These are phyloP conservation scores for Cylas formicarius DNA, from an alignment of 1,140 invertebrate genomes.

Conservation along the genomic window DNA sequence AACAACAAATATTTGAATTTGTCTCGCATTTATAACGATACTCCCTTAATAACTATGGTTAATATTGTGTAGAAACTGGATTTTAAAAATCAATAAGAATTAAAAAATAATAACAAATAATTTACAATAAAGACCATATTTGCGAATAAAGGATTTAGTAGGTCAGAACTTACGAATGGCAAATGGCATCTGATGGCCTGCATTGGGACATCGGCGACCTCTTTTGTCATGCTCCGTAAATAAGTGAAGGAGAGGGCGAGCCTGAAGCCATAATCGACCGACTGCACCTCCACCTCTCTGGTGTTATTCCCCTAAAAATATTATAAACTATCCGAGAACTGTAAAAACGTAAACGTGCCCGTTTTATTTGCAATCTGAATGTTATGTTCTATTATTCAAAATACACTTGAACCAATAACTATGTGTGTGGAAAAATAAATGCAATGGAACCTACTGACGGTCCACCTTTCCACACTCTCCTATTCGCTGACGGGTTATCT, in stretches of 20 bases:
- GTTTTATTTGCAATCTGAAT: too few relatives aligned
- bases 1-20: too few relatives aligned
- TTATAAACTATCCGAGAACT: background rate
- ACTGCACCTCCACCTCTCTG: conserved; percentile 18
- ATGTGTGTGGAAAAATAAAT: too few relatives aligned
- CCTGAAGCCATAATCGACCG: conserved; percentile 27
- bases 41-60: background rate
- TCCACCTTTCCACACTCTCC: too few relatives aligned
- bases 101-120: too few relatives aligned
- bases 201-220: conserved; percentile 22
- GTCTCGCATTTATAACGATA: background rate
- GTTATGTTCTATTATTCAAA: too few relatives aligned
- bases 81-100: too few relatives aligned
- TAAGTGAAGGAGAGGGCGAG: conserved; percentile 14
- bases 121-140: background rate
- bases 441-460: too few relatives aligned
- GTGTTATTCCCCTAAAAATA: conserved; percentile 16
- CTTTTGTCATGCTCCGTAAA: conserved; percentile 20
- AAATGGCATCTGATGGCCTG: conserved; percentile 27
- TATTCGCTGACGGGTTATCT: too few relatives aligned
- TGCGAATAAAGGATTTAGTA: conserved; percentile 3
- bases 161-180: conserved; percentile 16
- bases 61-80: too few relatives aligned
- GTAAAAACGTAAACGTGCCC: too few relatives aligned
- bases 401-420: too few relatives aligned